These are phyloP conservation scores for Paracentrotus lividus DNA, from an alignment of 53 echinoderm and acorn worm species.

Conservation along the genomic window DNA sequence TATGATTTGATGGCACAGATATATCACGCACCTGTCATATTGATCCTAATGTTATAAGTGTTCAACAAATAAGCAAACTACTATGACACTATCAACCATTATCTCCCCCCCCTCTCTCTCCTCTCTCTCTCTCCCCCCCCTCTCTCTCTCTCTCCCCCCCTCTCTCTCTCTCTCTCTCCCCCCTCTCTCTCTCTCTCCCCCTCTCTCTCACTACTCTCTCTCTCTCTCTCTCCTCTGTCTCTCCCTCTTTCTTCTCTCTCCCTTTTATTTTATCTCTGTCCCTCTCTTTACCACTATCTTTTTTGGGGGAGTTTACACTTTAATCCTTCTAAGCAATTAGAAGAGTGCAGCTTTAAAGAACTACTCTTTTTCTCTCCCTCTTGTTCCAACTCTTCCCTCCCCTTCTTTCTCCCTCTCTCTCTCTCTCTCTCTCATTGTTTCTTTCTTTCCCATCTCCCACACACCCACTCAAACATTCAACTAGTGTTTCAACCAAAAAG, in stretches of 20 bases:
- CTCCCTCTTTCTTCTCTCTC: background rate
- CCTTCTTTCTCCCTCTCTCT: background rate
- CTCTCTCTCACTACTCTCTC: background rate
- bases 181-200: background rate
- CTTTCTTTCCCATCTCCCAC: background rate
- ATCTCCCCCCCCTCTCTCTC: too few relatives aligned
- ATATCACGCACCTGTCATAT: conserved; percentile 26
- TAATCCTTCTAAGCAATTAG: too few relatives aligned
- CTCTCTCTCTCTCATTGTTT: background rate
- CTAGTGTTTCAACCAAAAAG: background rate
- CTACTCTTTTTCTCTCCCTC: background rate
- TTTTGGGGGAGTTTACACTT: too few relatives aligned
- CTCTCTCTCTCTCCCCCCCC: background rate
- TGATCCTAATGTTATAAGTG: background rate
- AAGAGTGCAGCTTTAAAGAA: too few relatives aligned
- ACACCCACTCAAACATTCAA: background rate
- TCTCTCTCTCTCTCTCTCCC: background rate
- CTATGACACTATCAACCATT: background rate
- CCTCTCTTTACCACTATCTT: background rate
- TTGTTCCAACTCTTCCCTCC: background rate
- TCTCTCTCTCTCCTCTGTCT: background rate
- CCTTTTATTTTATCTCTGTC: background rate
- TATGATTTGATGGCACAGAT: conserved; percentile 38
- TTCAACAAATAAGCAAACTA: conserved; percentile 42
- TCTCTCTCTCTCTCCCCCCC: background rate